Evolutionary conservation across 2,888 invertebrate species (phyloP).

Genomic region (Timema podura): DNA sequence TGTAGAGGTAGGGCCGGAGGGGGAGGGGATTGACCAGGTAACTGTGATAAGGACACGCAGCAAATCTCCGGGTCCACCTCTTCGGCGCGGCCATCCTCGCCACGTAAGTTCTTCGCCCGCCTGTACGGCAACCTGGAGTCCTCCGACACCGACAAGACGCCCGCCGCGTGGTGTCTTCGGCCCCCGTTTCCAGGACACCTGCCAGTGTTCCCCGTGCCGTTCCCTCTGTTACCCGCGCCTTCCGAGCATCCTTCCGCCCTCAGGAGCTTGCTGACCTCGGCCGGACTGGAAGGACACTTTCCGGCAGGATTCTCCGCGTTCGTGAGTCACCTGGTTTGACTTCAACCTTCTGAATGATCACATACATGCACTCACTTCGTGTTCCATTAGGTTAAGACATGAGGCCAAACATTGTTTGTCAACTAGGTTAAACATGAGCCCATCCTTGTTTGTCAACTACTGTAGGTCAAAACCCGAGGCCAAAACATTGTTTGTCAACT

Average conservation of each 20-base stretch:
- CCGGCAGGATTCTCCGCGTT: conserved; percentile 57
- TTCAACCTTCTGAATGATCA: too few relatives aligned
- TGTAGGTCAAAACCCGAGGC: too few relatives aligned
- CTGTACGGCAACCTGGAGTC: conserved; percentile 56
- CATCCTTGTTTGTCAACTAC: too few relatives aligned
- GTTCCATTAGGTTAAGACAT: too few relatives aligned
- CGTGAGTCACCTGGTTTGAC: conserved; percentile 45
- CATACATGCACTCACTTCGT: too few relatives aligned
- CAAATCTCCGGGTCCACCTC: not conserved
- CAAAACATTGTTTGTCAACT: too few relatives aligned
- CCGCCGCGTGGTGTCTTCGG: not conserved
- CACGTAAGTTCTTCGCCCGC: conserved; percentile 74
- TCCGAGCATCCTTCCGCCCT: conserved; percentile 34
- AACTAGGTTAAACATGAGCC: too few relatives aligned
- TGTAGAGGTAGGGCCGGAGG: too few relatives aligned
- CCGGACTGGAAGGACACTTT: conserved; percentile 50
- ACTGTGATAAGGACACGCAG: not conserved
- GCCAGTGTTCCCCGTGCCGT: not conserved
- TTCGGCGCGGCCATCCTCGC: conserved; percentile 60
- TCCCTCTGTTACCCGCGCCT: conserved; percentile 4
- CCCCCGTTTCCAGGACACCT: not conserved
- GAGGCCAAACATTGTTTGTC: too few relatives aligned
- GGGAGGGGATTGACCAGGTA: not conserved
- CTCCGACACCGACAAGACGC: not conserved
- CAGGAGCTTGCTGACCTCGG: conserved; percentile 36